phyloP scores from a whole-genome alignment of 1,140 invertebrate species.

The Mercenaria mercenaria region DNA sequence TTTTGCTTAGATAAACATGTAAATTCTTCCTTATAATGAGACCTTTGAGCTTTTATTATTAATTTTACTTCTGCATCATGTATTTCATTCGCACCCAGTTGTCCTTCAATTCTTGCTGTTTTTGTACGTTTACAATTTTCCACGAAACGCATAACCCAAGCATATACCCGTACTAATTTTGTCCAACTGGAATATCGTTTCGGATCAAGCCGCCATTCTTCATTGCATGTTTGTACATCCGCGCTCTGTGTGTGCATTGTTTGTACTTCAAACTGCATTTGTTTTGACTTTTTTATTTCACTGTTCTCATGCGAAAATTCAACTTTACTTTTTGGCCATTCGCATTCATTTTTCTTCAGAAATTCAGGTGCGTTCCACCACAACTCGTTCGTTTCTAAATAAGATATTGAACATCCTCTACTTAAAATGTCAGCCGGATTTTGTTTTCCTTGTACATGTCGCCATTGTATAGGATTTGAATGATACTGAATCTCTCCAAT shows the following conservation, averaged over 20 bases:
- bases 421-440: neutral
- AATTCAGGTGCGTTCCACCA: slow-evolving; percentile 48
- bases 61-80: neutral
- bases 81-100: neutral
- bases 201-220: neutral
- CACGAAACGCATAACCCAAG: slow-evolving; percentile 34
- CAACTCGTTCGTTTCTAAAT: neutral
- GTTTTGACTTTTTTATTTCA: neutral
- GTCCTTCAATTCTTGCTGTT: neutral
- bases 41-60: slow-evolving; percentile 10
- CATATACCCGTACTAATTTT: slow-evolving; percentile 9
- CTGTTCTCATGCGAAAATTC: neutral
- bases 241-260: neutral
- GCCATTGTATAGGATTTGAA: neutral
- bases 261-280: neutral
- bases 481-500: slow-evolving; percentile 13
- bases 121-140: slow-evolving; percentile 33
- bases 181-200: slow-evolving; percentile 2
- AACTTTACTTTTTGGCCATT: slow-evolving; percentile 6
- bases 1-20: neutral
- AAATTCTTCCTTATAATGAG: neutral
- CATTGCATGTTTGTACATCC: neutral
- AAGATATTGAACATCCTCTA: neutral
- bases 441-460: neutral
- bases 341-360: neutral